Evolutionary conservation across 2,113 vertebrate genomes (phyloP).

Genomic region (Cyrtonyx montezumae): DNA sequence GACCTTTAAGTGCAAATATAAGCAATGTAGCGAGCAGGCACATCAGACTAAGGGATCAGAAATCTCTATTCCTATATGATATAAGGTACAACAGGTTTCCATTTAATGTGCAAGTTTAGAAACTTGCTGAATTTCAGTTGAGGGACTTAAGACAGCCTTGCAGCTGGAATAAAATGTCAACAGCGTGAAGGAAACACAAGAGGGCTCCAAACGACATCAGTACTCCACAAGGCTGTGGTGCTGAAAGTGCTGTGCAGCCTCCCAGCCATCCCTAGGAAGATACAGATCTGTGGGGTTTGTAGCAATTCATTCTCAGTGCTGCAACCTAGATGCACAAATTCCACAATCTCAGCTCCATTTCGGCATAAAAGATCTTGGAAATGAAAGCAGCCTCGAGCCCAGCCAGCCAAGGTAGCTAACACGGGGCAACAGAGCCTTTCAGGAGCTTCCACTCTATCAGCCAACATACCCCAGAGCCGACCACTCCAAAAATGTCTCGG

Average conservation of each 20-base stretch:
- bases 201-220: background rate
- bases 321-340: background rate
- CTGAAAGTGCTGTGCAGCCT: fast-evolving
- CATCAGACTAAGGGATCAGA: background rate
- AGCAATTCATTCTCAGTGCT: fast-evolving
- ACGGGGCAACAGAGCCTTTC: fast-evolving
- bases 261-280: background rate
- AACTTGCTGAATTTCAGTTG: background rate
- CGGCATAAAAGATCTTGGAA: background rate
- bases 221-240: fast-evolving
- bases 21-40: background rate
- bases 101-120: background rate
- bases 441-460: background rate
- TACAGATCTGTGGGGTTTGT: background rate
- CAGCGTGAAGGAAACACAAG: constrained; percentile 5
- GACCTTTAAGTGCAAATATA: background rate
- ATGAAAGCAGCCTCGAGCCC: background rate
- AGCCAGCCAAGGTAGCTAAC: background rate
- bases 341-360: background rate
- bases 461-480: constrained; percentile 64
- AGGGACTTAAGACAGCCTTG: background rate
- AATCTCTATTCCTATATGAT: background rate
- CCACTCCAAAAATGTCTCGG: constrained; percentile 82
- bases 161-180: background rate
- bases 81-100: background rate